phyloP scores from a whole-genome alignment of 1,140 invertebrate species.

The Arion vulgaris region DNA sequence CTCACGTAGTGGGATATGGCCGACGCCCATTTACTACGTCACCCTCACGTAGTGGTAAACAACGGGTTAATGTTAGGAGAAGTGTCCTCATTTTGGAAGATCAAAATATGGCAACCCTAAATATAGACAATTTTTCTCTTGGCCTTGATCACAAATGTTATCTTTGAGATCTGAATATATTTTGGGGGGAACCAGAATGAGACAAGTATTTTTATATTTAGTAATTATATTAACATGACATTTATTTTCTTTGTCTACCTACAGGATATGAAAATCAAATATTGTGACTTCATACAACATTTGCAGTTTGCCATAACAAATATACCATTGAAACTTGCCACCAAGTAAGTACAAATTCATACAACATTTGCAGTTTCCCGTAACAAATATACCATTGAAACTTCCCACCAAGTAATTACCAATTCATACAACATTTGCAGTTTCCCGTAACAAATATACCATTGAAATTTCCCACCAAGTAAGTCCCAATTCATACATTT shows the following conservation, averaged over 20 bases:
- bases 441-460: constrained; percentile 14
- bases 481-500: background rate
- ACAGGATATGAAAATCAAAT: constrained; percentile 4
- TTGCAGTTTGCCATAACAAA: constrained; percentile 15
- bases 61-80: too few species aligned
- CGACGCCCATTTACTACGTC: too few species aligned
- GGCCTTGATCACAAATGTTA: too few species aligned
- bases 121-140: too few species aligned
- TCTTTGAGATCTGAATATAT: too few species aligned
- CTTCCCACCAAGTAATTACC: constrained; percentile 6
- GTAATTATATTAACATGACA: too few species aligned
- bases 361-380: background rate
- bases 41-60: too few species aligned
- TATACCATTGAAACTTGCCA: constrained; percentile 4
- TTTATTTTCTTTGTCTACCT: background rate
- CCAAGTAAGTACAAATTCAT: background rate
- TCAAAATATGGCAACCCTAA: too few species aligned
- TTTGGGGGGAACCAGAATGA: too few species aligned
- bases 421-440: background rate
- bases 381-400: constrained; percentile 8
- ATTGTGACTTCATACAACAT: background rate
- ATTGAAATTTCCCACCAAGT: constrained; percentile 9
- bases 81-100: too few species aligned
- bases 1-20: too few species aligned
- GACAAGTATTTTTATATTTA: too few species aligned